Percentiles rank a stretch among this genome's conserved stretches.
These are phyloP conservation scores for Carduelis carduelis DNA, from an alignment of 2,797 vertebrate species.

Conservation along the genomic window DNA sequence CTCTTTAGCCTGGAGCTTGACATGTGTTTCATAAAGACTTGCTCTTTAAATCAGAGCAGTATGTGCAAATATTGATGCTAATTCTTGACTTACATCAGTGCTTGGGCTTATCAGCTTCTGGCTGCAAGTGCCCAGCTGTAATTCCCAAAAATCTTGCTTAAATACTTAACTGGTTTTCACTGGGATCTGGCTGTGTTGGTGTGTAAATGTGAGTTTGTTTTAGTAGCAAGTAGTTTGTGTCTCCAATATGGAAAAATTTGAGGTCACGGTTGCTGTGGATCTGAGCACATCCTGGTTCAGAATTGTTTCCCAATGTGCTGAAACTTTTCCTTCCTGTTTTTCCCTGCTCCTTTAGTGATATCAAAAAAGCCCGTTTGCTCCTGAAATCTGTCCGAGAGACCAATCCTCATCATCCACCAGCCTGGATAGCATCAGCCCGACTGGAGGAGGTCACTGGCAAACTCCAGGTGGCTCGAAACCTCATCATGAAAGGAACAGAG, in stretches of 20 bases:
- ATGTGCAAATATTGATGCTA: neutral
- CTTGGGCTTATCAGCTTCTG: neutral
- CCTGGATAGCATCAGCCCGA: conserved; percentile 97
- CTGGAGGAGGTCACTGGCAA: conserved; percentile 97
- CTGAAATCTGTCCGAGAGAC: conserved; percentile 97
- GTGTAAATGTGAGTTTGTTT: neutral
- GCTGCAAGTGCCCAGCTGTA: neutral
- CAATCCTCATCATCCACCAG: conserved; percentile 96
- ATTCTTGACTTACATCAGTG: neutral
- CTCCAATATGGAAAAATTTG: neutral
- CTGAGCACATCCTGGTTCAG: neutral
- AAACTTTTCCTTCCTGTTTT: neutral
- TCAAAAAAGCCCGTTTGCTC: conserved; percentile 95
- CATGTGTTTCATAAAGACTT: neutral
- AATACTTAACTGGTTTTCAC: neutral
- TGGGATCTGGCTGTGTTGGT: accelerated
- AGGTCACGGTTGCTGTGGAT: neutral
- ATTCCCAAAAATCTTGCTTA: neutral
- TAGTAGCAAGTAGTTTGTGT: neutral
- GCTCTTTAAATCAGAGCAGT: neutral
- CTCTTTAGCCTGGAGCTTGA: neutral
- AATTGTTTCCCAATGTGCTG: neutral
- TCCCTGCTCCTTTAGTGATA: conserved; percentile 81
- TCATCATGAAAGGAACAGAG: conserved; percentile 99
- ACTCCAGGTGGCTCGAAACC: conserved; percentile 93